These are phyloP conservation scores for Pandemis heparana DNA, from an alignment of 2,888 invertebrate genomes.

Conservation along the genomic window DNA sequence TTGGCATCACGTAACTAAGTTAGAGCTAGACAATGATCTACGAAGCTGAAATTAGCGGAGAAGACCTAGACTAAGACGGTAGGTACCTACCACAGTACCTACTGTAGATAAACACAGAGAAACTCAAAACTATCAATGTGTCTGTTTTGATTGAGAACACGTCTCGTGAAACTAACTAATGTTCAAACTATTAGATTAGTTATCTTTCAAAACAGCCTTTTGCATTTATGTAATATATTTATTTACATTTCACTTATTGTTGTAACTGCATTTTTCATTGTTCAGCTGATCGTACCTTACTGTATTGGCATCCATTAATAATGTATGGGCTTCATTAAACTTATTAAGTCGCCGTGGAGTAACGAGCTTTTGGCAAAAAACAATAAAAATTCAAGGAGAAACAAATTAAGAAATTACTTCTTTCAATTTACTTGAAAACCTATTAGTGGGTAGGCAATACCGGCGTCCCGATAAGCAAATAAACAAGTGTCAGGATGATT, in stretches of 20 bases:
- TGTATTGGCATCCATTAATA: conserved; percentile 52
- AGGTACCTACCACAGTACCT: too few relatives aligned
- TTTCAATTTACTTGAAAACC: conserved; percentile 29
- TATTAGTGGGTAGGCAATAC: conserved; percentile 23
- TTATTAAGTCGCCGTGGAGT: conserved; percentile 53
- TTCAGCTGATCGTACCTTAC: conserved; percentile 40
- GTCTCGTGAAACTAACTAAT: too few relatives aligned
- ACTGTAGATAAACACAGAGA: too few relatives aligned
- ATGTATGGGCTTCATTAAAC: conserved; percentile 55
- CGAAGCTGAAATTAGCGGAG: too few relatives aligned
- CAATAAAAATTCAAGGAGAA: conserved; percentile 37
- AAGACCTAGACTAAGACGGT: too few relatives aligned
- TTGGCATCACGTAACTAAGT: too few relatives aligned
- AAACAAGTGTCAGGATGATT: neutral
- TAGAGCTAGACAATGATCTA: too few relatives aligned
- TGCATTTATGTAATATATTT: too few relatives aligned
- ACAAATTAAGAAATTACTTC: conserved; percentile 41
- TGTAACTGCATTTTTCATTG: neutral
- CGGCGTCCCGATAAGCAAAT: neutral
- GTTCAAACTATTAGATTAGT: too few relatives aligned
- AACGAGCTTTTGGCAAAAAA: conserved; percentile 50
- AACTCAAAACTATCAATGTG: too few relatives aligned
- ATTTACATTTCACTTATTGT: neutral
- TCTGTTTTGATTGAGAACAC: too few relatives aligned
- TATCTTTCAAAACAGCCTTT: too few relatives aligned